Conservation (phyloP, 2,797 vertebrate genomes). For the Peromyscus nudipes region DNA sequence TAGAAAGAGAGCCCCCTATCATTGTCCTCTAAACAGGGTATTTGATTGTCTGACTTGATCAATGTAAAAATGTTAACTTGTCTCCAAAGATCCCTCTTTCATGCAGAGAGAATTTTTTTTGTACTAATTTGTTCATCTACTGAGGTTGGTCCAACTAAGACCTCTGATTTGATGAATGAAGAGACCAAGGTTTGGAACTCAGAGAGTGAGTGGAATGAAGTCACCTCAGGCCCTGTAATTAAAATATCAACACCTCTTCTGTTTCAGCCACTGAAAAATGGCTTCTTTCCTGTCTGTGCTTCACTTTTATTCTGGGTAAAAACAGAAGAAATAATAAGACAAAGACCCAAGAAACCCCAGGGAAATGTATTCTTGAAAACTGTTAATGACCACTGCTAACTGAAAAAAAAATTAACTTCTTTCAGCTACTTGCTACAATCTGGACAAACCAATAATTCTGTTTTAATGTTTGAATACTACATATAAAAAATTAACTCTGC, state of each 20-base stretch:
- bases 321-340: background rate
- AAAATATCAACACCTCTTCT: background rate
- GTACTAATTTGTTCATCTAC: background rate
- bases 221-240: background rate
- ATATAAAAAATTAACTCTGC: background rate
- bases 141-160: background rate
- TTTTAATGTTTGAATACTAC: conserved; percentile 2
- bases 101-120: background rate
- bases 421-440: background rate
- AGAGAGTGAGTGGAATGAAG: background rate
- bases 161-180: background rate
- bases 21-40: background rate
- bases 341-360: background rate
- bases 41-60: background rate
- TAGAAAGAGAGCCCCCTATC: background rate
- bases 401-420: background rate
- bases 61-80: background rate
- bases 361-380: background rate
- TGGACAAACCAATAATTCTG: background rate
- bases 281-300: background rate
- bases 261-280: background rate
- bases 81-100: background rate
- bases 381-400: background rate
- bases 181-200: background rate
- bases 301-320: conserved; percentile 38